phyloP scores from a whole-genome alignment of 1,140 invertebrate species.

The Cotesia typhae region DNA sequence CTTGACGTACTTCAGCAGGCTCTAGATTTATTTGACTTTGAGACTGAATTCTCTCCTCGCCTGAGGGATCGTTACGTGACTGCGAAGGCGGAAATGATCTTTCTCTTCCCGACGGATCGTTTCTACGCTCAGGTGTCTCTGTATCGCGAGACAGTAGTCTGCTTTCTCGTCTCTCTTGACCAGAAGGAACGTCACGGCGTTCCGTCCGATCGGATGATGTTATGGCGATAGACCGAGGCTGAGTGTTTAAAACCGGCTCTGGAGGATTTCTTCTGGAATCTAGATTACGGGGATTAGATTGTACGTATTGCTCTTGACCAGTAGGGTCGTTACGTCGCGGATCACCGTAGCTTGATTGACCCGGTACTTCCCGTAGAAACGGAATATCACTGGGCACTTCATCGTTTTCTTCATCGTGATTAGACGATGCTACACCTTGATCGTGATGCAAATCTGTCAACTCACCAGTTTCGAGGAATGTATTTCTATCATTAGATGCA shows the following conservation, averaged over 20 bases:
- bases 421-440: slow-evolving; percentile 54
- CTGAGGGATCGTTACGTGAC: slow-evolving; percentile 61
- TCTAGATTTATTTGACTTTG: slow-evolving; percentile 48
- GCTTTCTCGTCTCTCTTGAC: slow-evolving; percentile 54
- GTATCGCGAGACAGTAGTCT: slow-evolving; percentile 45
- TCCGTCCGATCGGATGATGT: slow-evolving; percentile 54
- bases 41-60: slow-evolving; percentile 51
- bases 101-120: slow-evolving; percentile 61
- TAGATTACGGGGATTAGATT: slow-evolving; percentile 43
- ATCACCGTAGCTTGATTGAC: slow-evolving; percentile 59
- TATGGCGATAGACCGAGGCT: slow-evolving; percentile 19
- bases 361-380: slow-evolving; percentile 61
- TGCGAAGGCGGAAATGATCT: slow-evolving; percentile 54
- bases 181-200: slow-evolving; percentile 57
- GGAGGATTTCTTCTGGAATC: slow-evolving; percentile 61
- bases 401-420: slow-evolving; percentile 64
- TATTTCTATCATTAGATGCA: slow-evolving; percentile 62
- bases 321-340: slow-evolving; percentile 61
- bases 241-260: slow-evolving; percentile 54
- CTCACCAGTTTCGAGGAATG: slow-evolving; percentile 63
- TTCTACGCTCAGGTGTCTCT: slow-evolving; percentile 53
- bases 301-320: slow-evolving; percentile 59
- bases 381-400: slow-evolving; percentile 64
- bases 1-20: slow-evolving; percentile 51
- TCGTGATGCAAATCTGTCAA: slow-evolving; percentile 62